Base-by-base conservation (phyloP, 2,888 invertebrate genomes). In the Deilephila porcellus region DNA sequence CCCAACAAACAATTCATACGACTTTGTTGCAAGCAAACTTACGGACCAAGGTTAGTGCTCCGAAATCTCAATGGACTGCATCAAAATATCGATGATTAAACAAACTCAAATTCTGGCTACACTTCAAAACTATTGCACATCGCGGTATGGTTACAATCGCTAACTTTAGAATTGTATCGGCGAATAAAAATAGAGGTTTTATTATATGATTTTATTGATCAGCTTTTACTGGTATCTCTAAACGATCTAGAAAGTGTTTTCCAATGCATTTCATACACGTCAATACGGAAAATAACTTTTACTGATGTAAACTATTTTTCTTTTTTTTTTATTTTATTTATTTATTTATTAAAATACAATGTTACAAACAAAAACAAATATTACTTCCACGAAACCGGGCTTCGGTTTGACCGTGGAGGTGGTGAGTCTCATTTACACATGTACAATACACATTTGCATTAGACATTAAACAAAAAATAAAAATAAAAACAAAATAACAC, bases 51-150 rank as follows among this genome's bases (percentile, higher is more conserved):
- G 67, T 52, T 52, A 52, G 64, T 63, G 45, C 32, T 29, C 45
- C 3, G 29, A 60, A 14, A 60, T 52, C 25, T 52, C 45, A 25
- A 25, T 25, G 25, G 25, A 67, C 67, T 25, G 52, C 67, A 67
- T 67, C 67, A 14, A 67, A 67, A 67, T 67, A 67, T 67, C 52
- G 45, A 67, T 67, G 67, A 56, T 56, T 17, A 6, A 64, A 37
- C 37, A 52, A 20, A 67, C 20, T 64, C 6, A 4, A 34, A 25
- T 6, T 20, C 67, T 67, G 67, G 67, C 67, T 45, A 7, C 25
- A 67, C 17, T 67, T 67, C 67, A 67, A 67, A 67, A 52, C 52
- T 6, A 45, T 52, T 67, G 67, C 67, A 67, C 11, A 56, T 19
- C 45, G 45, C 11, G 25, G 4, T 62, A 32, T 64, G 20, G 37